phyloP scores from a whole-genome alignment of 2,797 vertebrate genomes.

The Miichthys miiuy region DNA sequence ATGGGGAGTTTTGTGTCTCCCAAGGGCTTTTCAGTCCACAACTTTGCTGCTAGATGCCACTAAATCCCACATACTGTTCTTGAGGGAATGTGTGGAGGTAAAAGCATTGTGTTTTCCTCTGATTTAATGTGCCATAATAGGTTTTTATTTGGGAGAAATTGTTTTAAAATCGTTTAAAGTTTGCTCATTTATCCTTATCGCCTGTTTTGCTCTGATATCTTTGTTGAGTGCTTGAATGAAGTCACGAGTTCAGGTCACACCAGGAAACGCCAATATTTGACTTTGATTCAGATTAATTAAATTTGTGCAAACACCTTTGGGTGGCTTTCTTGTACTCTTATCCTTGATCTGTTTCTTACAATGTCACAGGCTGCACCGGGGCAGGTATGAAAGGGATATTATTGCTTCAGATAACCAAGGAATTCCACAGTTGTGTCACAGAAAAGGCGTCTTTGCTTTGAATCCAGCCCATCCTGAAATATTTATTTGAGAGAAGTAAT shows the following conservation, averaged over 20 bases:
- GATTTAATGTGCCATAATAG: background rate
- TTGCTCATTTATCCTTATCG: conserved; percentile 18
- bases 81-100: background rate
- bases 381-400: conserved; percentile 44
- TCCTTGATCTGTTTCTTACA: conserved; percentile 36
- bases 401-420: conserved; percentile 20
- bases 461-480: background rate
- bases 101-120: background rate
- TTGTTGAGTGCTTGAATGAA: conserved; percentile 16
- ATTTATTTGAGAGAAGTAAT: conserved; percentile 33
- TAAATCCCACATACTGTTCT: too few species aligned
- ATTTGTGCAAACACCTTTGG: conserved; percentile 34
- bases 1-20: too few species aligned
- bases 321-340: conserved; percentile 26
- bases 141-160: conserved; percentile 9
- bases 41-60: too few species aligned
- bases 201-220: conserved; percentile 8
- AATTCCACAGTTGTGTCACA: conserved; percentile 15
- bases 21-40: too few species aligned
- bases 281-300: conserved; percentile 41
- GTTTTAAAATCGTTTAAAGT: conserved; percentile 18
- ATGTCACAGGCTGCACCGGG: conserved; percentile 1
- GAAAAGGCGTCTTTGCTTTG: conserved; percentile 11
- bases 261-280: conserved; percentile 66
- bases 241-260: conserved; percentile 28